Percentiles rank a stretch among this genome's conserved stretches.
Evolutionary conservation across 1,140 invertebrate species (phyloP).

Genomic region (Achroia grisella): DNA sequence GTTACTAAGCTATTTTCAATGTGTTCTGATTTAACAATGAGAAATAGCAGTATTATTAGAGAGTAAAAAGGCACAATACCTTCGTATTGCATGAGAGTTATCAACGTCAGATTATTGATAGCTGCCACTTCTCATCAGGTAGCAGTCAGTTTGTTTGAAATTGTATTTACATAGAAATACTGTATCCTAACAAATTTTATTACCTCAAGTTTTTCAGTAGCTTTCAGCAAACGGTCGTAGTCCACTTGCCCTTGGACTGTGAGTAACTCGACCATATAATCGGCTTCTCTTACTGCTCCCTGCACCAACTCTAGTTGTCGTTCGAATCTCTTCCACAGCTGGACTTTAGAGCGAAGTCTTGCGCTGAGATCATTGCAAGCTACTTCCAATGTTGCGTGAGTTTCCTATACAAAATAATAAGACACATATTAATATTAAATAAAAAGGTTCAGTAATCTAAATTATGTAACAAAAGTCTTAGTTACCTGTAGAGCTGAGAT

Average conservation of each 20-base stretch:
- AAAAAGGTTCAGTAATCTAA: neutral
- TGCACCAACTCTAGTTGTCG: conserved; percentile 84
- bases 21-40: too few relatives aligned
- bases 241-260: conserved; percentile 87
- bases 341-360: conserved; percentile 77
- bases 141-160: too few relatives aligned
- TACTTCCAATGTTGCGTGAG: conserved; percentile 80
- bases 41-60: too few relatives aligned
- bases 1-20: too few relatives aligned
- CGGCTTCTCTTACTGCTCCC: conserved; percentile 85
- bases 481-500: conserved; percentile 78
- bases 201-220: conserved; percentile 86
- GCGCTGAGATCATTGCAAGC: conserved; percentile 78
- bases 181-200: too few relatives aligned
- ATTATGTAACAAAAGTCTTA: conserved; percentile 1
- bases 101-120: too few relatives aligned
- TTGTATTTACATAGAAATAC: too few relatives aligned
- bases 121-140: too few relatives aligned
- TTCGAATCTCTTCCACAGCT: conserved; percentile 84
- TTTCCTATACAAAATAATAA: conserved; percentile 71
- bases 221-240: conserved; percentile 85
- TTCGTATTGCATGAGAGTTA: too few relatives aligned
- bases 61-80: too few relatives aligned
- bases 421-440: neutral
- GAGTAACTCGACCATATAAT: conserved; percentile 89